A percentile compares a stretch with the other conserved stretches of the same genome.
These are phyloP conservation scores for Chymomyza procnemis DNA, from an alignment of 2,888 invertebrate genomes.

Conservation along the genomic window DNA sequence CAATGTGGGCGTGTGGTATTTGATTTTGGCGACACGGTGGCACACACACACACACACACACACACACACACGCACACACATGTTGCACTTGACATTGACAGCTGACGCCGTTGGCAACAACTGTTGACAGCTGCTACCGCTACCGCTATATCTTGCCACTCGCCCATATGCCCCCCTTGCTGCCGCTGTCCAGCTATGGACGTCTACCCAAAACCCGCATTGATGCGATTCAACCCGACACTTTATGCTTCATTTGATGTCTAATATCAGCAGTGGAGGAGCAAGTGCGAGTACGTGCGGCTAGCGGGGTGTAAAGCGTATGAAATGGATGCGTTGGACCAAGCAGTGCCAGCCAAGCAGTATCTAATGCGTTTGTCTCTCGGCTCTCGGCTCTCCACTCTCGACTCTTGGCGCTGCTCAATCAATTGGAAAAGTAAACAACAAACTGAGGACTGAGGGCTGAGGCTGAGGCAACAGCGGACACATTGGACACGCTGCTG, in stretches of 20 bases:
- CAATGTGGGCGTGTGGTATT: conserved; percentile 32
- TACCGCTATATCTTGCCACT: not conserved
- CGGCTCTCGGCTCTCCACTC: conserved; percentile 29
- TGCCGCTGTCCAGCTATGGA: not conserved
- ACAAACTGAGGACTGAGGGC: conserved; percentile 22
- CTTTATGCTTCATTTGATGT: conserved; percentile 62
- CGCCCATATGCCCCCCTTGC: not conserved
- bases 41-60: conserved; percentile 14
- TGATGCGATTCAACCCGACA: conserved; percentile 40
- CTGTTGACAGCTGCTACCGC: conserved; percentile 17
- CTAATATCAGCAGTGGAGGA: conserved; percentile 32
- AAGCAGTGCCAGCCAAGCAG: conserved; percentile 18
- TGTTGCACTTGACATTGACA: conserved; percentile 64
- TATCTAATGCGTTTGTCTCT: conserved; percentile 9
- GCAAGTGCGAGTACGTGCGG: not conserved
- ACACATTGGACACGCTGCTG: too few species aligned
- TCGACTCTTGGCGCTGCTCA: conserved; percentile 35
- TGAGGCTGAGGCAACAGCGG: too few species aligned
- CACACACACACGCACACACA: not conserved
- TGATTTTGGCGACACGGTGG: conserved; percentile 30
- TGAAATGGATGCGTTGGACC: conserved; percentile 10
- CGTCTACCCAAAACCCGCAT: not conserved
- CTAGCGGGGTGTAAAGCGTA: too few species aligned
- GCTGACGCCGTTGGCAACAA: conserved; percentile 11
- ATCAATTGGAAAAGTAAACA: conserved; percentile 69